Conservation (phyloP, 2,113 vertebrate genomes). For the Myodes glareolus region DNA sequence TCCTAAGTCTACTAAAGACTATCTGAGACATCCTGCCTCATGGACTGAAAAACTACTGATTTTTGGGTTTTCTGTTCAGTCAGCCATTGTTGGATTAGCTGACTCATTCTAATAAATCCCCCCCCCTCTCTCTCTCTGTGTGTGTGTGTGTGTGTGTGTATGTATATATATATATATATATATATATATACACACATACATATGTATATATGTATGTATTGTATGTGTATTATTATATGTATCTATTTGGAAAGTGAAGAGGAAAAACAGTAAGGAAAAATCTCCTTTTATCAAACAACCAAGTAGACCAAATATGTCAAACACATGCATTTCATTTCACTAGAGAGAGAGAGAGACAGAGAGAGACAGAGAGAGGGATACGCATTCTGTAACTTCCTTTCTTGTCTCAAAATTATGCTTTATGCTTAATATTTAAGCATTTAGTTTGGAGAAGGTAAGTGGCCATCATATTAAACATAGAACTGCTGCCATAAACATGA, state of each 20-base stretch:
- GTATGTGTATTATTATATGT: no score
- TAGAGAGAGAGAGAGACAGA: conserved; percentile 57
- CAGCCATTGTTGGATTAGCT: neutral
- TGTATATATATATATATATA: neutral
- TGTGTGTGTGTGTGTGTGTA: no score
- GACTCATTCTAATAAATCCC: neutral
- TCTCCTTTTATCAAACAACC: conserved; percentile 82
- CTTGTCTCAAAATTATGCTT: neutral
- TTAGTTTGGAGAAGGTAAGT: neutral
- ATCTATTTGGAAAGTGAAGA: conserved; percentile 74
- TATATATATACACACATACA: no score
- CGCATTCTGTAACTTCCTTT: neutral
- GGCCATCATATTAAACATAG: neutral
- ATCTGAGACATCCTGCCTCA: neutral
- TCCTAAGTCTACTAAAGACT: neutral
- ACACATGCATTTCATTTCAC: conserved; percentile 85
- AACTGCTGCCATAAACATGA: neutral
- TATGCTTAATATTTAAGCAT: neutral
- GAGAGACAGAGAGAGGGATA: no score
- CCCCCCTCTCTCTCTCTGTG: no score
- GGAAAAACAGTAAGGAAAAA: conserved; percentile 74
- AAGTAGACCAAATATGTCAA: conserved; percentile 78
- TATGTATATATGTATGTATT: neutral
- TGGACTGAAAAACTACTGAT: neutral
- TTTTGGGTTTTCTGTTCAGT: neutral